Conservation (phyloP, 2,113 vertebrate genomes). For the Sapajus apella region DNA sequence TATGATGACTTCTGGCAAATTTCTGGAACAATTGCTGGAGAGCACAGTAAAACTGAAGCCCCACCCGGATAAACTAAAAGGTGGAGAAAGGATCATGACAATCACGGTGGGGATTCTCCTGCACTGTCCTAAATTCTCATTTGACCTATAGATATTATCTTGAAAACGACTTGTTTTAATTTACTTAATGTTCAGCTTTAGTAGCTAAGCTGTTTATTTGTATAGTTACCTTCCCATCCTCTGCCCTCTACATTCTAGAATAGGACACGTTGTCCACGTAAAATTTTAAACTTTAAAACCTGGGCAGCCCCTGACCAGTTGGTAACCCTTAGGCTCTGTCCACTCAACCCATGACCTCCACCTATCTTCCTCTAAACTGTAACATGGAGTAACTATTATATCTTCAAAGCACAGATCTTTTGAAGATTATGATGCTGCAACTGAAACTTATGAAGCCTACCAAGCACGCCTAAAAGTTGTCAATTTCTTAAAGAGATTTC, state of each 20-base stretch:
- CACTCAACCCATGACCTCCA: not conserved
- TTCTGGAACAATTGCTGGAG: not conserved
- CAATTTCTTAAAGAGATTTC: not conserved
- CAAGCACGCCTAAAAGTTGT: not conserved
- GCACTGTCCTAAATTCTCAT: not conserved
- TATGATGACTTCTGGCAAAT: not conserved
- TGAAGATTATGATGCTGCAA: not conserved
- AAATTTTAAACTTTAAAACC: not conserved
- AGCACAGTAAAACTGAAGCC: not conserved
- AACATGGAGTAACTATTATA: not conserved
- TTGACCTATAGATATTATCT: not conserved
- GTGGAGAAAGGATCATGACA: not conserved
- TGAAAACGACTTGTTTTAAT: not conserved
- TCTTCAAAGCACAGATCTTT: not conserved
- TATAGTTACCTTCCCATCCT: not conserved
- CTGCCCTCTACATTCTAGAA: not conserved
- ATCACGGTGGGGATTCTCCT: rapidly evolving
- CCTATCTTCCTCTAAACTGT: not conserved
- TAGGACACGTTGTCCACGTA: not conserved
- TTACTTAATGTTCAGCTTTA: not conserved
- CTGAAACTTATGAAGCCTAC: not conserved
- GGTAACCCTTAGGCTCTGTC: not conserved
- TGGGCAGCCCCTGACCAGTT: not conserved
- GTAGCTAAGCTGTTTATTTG: not conserved
- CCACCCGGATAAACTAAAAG: not conserved